Evolutionary conservation across 2,888 invertebrate species (phyloP), one percentile per base, ranked within the genome.

Genomic region (Apamea monoglypha): DNA sequence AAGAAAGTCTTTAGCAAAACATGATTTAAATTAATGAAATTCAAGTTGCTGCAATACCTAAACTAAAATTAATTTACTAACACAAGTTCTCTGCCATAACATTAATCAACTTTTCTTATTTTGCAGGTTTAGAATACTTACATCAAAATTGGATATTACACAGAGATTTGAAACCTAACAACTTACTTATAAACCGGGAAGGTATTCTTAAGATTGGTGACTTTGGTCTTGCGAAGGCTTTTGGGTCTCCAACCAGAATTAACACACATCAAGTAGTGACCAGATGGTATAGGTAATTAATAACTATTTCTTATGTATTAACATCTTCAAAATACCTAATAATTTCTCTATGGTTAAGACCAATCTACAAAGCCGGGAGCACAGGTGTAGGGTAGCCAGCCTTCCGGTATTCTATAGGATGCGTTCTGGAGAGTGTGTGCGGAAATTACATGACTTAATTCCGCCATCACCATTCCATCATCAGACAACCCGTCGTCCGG

Each of bases 231-330:
- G 99, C 99, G 0, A 99, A 99, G 93, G 98, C 98, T 92, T 99
- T 98, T 97, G 99, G 99, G 1, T 99, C 99, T 0, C 99, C 99
- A 6, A 99, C 98, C 92, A 97, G 99, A 92, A 97, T 99, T 89
- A 99, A 99, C 93, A 99, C 99, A 6, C 99, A 99, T 97, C 99
- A 99, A 96, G 99, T 99, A 69, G 99, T 99, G 0, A 99, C 99
- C 2, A 97, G 99, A 83, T 99, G 99, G 99, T 99, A 99, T 94
- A 98, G 99, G 97, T 98, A 95, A 91, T 88, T 10, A 44, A 70
- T 40, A n/a, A 36, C n/a, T 36, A 36, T 47, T 25, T 72, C 4
- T 7, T 71, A 18, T 50, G 40, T 25, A 50, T n/a, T 25, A 73
- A 44, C 14, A 14, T 18, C 3, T 32, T 10, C 16, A 44, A 74